These are phyloP conservation scores for Anser cygnoides DNA, from an alignment of 2,113 vertebrate genomes.

Conservation along the genomic window DNA sequence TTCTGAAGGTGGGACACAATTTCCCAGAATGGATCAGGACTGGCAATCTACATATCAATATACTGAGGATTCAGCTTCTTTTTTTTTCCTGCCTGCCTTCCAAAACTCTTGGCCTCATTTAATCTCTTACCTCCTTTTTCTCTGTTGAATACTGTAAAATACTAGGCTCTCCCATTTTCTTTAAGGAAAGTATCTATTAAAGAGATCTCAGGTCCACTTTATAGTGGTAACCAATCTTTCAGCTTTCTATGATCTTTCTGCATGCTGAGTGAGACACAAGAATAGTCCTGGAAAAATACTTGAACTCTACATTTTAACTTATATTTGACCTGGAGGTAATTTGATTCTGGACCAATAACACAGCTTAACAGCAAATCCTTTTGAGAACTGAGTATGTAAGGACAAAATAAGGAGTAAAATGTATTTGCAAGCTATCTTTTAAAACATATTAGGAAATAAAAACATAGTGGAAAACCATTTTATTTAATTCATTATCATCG, in stretches of 20 bases:
- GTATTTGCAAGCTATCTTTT: neutral
- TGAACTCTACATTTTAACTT: neutral
- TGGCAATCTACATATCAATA: neutral
- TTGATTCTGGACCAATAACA: neutral
- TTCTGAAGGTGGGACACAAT: neutral
- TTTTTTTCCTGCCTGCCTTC: neutral
- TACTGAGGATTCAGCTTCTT: neutral
- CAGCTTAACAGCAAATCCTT: neutral
- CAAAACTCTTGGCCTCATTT: neutral
- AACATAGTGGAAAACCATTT: neutral
- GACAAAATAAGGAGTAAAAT: neutral
- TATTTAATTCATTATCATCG: neutral
- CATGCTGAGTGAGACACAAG: neutral
- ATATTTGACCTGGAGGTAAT: neutral
- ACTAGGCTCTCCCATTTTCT: neutral
- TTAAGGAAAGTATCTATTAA: neutral
- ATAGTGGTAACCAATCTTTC: accelerated
- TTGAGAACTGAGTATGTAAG: neutral
- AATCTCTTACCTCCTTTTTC: neutral
- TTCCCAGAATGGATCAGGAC: accelerated
- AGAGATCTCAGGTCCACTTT: neutral
- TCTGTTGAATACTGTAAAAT: neutral
- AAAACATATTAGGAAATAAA: neutral
- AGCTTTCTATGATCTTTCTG: neutral
- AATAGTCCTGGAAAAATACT: neutral